Conservation (phyloP, 1,140 invertebrate species). For the Brachystomella parvula region DNA sequence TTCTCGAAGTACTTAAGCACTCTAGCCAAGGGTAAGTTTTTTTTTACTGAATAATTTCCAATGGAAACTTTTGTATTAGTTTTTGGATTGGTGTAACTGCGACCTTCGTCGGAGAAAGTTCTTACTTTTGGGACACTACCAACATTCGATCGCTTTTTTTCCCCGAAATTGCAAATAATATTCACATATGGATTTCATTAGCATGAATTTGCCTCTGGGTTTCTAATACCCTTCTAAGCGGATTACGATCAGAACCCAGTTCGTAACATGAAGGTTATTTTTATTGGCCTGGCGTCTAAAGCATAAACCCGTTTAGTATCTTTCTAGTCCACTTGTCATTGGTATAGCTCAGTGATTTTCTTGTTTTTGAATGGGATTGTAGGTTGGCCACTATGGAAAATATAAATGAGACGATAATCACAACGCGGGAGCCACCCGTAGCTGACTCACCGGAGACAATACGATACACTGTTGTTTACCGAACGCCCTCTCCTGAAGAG, state of each 20-base stretch:
- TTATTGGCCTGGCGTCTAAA: too few species aligned
- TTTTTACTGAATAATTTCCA: constrained; percentile 8
- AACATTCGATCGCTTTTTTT: neutral
- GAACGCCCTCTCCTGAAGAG: constrained; percentile 25
- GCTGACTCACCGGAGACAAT: constrained; percentile 2
- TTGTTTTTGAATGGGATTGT: constrained; percentile 31
- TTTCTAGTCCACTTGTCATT: constrained; percentile 43
- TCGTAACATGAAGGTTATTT: too few species aligned
- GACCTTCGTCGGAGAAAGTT: too few species aligned
- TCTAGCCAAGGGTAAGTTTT: constrained; percentile 38
- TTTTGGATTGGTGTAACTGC: too few species aligned
- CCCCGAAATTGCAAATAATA: neutral
- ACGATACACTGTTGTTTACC: constrained; percentile 32
- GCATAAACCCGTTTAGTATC: too few species aligned
- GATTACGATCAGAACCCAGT: too few species aligned
- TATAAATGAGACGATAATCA: constrained; percentile 32
- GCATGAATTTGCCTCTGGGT: too few species aligned
- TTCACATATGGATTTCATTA: too few species aligned
- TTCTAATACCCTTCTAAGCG: too few species aligned
- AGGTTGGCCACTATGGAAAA: constrained; percentile 30
- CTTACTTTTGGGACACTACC: too few species aligned
- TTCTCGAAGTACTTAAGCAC: constrained; percentile 72
- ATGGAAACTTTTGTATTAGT: too few species aligned
- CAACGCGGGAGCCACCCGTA: constrained; percentile 22
- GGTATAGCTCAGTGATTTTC: constrained; percentile 33